These are phyloP conservation scores for Tetranychus truncatus DNA, from an alignment of 2,888 invertebrate genomes.

Conservation along the genomic window DNA sequence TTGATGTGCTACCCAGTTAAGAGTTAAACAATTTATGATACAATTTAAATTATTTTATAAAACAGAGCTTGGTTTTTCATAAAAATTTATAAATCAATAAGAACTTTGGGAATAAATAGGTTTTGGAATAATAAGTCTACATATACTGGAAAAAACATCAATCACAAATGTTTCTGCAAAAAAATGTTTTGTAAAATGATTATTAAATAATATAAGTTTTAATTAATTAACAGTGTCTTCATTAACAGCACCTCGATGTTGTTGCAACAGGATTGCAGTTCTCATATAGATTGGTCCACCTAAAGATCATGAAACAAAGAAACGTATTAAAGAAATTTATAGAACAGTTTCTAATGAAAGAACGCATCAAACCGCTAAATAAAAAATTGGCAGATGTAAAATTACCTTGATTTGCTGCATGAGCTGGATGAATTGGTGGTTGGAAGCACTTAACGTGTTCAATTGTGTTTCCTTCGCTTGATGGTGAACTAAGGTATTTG, in stretches of 20 bases:
- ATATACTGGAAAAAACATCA: not conserved
- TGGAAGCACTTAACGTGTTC: conserved; percentile 94
- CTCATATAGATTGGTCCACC: conserved; percentile 23
- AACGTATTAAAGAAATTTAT: not conserved
- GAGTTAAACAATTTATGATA: not conserved
- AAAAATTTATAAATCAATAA: not conserved
- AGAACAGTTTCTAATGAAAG: not conserved
- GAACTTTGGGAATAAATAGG: not conserved
- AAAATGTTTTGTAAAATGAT: not conserved
- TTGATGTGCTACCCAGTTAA: not conserved
- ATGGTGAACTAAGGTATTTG: conserved; percentile 55
- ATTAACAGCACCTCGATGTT: conserved; percentile 12
- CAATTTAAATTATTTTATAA: no score
- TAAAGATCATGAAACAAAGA: not conserved
- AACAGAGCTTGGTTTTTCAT: no score
- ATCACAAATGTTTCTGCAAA: not conserved
- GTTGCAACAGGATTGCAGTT: conserved; percentile 20
- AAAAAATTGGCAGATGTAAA: not conserved
- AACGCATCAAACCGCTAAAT: conserved; percentile 7
- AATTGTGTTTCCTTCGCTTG: conserved; percentile 46
- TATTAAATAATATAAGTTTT: not conserved
- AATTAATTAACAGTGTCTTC: conserved; percentile 5
- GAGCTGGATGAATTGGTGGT: conserved; percentile 59
- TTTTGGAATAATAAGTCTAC: not conserved
- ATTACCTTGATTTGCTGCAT: conserved; percentile 23